Evolutionary conservation across 2,888 invertebrate species (phyloP).

Genomic region (Steinernema carpocapsae): DNA sequence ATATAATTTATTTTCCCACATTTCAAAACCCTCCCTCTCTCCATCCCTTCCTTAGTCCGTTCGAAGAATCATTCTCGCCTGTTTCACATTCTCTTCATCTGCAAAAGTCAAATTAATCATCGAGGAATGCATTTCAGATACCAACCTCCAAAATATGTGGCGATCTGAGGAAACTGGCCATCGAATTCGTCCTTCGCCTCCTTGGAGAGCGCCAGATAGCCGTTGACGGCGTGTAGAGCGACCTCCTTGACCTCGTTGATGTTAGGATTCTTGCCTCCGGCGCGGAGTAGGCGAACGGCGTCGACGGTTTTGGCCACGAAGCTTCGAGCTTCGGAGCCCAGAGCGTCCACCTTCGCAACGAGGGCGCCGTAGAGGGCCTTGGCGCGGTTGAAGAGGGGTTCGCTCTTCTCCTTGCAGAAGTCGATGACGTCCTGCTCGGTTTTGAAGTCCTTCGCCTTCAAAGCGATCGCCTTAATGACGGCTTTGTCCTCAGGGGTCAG

Average conservation of each 20-base stretch:
- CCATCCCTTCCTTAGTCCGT: no score
- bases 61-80: no score
- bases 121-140: no score
- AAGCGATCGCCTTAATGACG: not conserved
- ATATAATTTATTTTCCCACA: no score
- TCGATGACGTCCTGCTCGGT: slow-evolving; percentile 56
- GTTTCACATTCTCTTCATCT: no score
- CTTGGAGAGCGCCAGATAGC: not conserved
- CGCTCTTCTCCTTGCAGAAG: slow-evolving; percentile 54
- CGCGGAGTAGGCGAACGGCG: not conserved
- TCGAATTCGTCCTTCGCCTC: no score
- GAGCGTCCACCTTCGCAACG: not conserved
- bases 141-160: no score
- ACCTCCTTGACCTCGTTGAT: not conserved
- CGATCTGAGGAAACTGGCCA: no score
- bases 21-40: no score
- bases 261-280: not conserved
- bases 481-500: slow-evolving; percentile 12
- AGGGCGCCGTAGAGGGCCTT: not conserved
- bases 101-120: no score
- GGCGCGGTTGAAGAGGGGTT: not conserved
- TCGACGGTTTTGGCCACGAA: not conserved
- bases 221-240: not conserved
- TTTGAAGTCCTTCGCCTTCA: slow-evolving; percentile 39
- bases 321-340: not conserved